Conservation (phyloP, 1,140 invertebrate genomes). For the Trichonephila clavata region DNA sequence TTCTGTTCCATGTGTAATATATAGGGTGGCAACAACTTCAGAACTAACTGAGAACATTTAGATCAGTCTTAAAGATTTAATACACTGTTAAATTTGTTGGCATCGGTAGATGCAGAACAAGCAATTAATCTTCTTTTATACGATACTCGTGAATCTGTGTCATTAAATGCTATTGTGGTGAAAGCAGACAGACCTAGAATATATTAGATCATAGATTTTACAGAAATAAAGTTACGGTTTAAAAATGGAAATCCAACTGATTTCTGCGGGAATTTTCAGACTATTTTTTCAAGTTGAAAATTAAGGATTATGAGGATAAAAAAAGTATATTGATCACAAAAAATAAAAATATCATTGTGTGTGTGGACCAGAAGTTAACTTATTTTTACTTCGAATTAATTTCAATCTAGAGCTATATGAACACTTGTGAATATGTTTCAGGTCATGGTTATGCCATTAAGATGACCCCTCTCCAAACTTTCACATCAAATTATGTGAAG, state of each 20-base stretch:
- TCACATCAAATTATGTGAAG: too few species aligned
- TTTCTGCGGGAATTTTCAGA: neutral
- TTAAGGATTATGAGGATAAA: too few species aligned
- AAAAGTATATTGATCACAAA: too few species aligned
- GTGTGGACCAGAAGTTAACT: too few species aligned
- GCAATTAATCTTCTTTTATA: neutral
- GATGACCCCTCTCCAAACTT: too few species aligned
- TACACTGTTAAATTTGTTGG: neutral
- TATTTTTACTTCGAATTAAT: too few species aligned
- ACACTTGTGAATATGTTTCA: too few species aligned
- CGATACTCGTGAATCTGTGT: neutral
- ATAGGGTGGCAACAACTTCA: neutral
- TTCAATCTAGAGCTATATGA: too few species aligned
- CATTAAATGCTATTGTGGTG: neutral
- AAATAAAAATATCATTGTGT: too few species aligned
- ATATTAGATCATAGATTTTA: neutral
- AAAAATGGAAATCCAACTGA: neutral
- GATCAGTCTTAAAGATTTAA: neutral
- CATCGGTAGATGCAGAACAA: neutral
- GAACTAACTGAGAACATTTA: neutral
- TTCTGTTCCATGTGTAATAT: neutral
- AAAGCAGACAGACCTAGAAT: neutral
- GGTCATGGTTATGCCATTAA: too few species aligned
- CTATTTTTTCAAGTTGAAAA: too few species aligned
- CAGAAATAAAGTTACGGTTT: neutral